Percentiles rank a stretch among this genome's conserved stretches.
Evolutionary conservation across 2,797 vertebrate species (phyloP).

Genomic region (Bovichtus diacanthus): DNA sequence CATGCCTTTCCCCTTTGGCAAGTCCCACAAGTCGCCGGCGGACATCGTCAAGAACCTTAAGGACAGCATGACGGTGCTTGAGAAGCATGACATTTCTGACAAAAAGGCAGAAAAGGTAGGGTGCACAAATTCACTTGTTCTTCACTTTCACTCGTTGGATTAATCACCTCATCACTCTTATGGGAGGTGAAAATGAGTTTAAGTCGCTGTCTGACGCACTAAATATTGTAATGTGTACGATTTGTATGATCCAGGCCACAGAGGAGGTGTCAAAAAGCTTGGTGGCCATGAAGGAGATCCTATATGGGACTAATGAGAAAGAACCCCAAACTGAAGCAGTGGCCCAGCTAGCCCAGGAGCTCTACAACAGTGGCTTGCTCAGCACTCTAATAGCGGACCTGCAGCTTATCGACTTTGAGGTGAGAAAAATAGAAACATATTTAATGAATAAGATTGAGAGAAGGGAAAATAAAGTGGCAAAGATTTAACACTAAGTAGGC

Average conservation of each 20-base stretch:
- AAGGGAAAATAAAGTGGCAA: not conserved
- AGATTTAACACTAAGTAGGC: not conserved
- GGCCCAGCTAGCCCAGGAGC: conserved; percentile 96
- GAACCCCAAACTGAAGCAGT: conserved; percentile 97
- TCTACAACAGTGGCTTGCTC: conserved; percentile 97
- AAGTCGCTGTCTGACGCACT: not conserved
- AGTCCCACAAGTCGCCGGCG: conserved; percentile 97
- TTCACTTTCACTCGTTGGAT: not conserved
- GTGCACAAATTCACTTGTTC: not conserved
- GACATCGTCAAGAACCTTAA: conserved; percentile 99
- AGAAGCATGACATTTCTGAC: conserved; percentile 98
- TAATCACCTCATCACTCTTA: not conserved
- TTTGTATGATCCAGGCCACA: conserved; percentile 86
- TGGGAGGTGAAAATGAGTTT: not conserved
- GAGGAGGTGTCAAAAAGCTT: conserved; percentile 98
- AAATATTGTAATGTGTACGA: not conserved
- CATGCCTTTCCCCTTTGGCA: conserved; percentile 99
- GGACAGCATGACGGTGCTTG: conserved; percentile 96
- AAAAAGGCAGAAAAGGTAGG: conserved; percentile 97
- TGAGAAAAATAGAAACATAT: conserved; percentile 63
- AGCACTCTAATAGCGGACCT: conserved; percentile 93
- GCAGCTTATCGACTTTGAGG: conserved; percentile 98
- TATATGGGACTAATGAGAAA: conserved; percentile 97
- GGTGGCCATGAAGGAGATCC: conserved; percentile 97
- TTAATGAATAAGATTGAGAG: not conserved